Evolutionary conservation across 2,797 vertebrate genomes (phyloP), one percentile per base, ranked within the genome.

Genomic region (Cryptoblepharus egeriae): DNA sequence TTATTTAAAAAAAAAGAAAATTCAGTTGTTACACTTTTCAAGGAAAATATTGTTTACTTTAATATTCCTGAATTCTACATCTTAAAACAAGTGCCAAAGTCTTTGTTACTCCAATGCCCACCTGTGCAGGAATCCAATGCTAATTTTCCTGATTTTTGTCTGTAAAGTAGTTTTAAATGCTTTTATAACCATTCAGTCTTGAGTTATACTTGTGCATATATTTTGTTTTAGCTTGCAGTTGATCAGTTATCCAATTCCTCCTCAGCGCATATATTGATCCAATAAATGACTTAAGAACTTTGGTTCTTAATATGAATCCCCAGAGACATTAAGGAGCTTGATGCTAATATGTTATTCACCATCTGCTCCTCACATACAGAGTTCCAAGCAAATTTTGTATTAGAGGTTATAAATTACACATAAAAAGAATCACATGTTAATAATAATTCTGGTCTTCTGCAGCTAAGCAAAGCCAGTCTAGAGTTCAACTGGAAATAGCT

Each of bases 201-300:
- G 83, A 84, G 76, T 30, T 67, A 58, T 35, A 75, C n/a, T 68
- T 71, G 39, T 42, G 18, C 49, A 68, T 49, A 69, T 69, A 42
- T 90, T 85, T 85, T 76, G 37, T 86, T 86, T 85, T 85, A 77
- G 92, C 89, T 86, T 85, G 87, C 89, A 85, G 70, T 79, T 88
- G 85, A 81, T 76, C n/a, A 24, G 39, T n/a, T 67, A 24, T 55
- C n/a, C 61, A 49, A 74, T 83, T 73, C 37, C 32, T 24, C 11
- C 32, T 24, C 11, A 24, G 13, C 30, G 55, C 89, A 83, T 72
- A 2, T 86, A 37, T 83, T 88, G 88, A 87, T 86, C 63, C 83
- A 75, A 91, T 68, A 85, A 91, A 91, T 89, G 90, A 91, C 92
- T 92, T 94, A 85, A 92, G 79, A 87, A 91, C 90, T 81, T 52